phyloP scores from a whole-genome alignment of 1,140 invertebrate genomes.

The Spodoptera frugiperda region DNA sequence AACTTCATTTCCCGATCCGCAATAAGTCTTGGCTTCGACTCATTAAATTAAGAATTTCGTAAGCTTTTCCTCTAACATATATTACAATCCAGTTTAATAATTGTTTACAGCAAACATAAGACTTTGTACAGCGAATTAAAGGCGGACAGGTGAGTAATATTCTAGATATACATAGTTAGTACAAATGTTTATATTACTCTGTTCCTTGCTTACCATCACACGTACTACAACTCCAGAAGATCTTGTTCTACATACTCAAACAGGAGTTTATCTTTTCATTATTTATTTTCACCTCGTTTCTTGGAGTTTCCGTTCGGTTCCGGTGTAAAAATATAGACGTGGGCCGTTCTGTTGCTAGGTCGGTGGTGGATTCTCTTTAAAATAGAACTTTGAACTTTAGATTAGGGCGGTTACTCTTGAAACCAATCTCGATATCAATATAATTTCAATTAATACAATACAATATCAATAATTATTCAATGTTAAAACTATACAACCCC shows the following conservation, averaged over 20 bases:
- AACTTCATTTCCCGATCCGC: too few species aligned
- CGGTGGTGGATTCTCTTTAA: not conserved
- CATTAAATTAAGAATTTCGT: too few species aligned
- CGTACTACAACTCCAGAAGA: not conserved
- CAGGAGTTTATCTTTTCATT: conserved; percentile 10
- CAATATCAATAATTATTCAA: too few species aligned
- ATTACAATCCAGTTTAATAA: too few species aligned
- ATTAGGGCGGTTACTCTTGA: too few species aligned
- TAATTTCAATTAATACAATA: too few species aligned
- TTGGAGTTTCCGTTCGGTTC: not conserved
- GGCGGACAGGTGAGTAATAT: conserved; percentile 7
- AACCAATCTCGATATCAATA: too few species aligned
- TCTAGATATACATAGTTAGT: conserved; percentile 5
- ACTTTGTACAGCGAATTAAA: conserved; percentile 11
- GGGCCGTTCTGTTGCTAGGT: not conserved
- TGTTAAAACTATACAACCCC: too few species aligned
- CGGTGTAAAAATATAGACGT: not conserved
- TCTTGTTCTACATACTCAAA: conserved; percentile 20
- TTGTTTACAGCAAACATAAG: conserved; percentile 31
- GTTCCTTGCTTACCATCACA: not conserved
- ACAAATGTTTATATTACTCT: conserved; percentile 21
- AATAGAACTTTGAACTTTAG: too few species aligned
- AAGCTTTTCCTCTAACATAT: too few species aligned
- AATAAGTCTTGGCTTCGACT: too few species aligned
- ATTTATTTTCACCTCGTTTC: conserved; percentile 21